These are phyloP conservation scores for Enteromius treurensis DNA, from an alignment of 2,797 vertebrate species.

Conservation along the genomic window DNA sequence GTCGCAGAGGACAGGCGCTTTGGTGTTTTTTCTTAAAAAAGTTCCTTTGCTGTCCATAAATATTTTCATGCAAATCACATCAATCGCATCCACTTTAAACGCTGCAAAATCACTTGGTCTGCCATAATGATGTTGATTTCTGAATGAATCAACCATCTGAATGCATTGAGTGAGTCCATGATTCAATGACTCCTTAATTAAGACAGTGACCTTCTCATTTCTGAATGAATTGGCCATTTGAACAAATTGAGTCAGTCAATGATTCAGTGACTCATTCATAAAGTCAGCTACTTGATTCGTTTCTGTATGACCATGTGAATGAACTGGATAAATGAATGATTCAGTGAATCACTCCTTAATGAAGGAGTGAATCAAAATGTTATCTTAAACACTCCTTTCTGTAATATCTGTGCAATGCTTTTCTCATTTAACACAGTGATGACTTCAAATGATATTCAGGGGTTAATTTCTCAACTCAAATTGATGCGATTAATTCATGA, in stretches of 20 bases:
- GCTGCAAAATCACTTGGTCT: too few species aligned
- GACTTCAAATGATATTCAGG: not conserved
- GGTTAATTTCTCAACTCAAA: not conserved
- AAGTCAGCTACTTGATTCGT: not conserved
- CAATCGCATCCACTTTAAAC: too few species aligned
- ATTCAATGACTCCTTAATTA: not conserved
- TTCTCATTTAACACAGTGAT: not conserved
- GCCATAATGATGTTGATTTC: too few species aligned
- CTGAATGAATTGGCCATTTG: accelerated
- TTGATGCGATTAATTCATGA: not conserved
- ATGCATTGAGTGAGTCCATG: too few species aligned
- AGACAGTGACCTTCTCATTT: too few species aligned
- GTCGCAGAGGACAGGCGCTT: too few species aligned
- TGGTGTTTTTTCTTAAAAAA: too few species aligned
- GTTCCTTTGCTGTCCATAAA: too few species aligned
- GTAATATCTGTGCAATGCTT: not conserved
- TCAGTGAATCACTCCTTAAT: not conserved
- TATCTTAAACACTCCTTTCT: not conserved
- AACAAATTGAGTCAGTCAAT: too few species aligned
- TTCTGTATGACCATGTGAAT: not conserved
- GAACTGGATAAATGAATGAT: not conserved
- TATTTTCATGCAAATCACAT: too few species aligned
- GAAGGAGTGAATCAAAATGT: not conserved
- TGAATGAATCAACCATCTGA: too few species aligned
- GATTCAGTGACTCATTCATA: not conserved